Evolutionary conservation across 2,113 vertebrate species (phyloP).

Genomic region (Mystacornis crossleyi): DNA sequence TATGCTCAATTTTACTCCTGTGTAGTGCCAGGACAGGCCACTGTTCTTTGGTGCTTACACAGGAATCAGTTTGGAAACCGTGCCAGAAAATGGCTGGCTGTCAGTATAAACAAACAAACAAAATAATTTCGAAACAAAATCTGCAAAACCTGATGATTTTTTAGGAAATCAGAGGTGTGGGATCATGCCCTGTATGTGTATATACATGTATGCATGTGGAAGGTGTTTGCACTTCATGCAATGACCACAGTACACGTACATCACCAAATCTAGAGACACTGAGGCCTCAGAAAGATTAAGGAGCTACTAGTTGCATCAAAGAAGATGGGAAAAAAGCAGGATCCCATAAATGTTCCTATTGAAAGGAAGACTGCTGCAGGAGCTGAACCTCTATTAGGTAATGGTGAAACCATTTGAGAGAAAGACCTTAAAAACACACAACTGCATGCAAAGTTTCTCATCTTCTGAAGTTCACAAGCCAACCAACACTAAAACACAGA

Average conservation of each 20-base stretch:
- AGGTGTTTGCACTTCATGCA: background rate
- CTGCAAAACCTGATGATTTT: background rate
- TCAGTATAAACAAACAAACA: background rate
- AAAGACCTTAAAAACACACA: background rate
- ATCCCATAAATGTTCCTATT: background rate
- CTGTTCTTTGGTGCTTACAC: background rate
- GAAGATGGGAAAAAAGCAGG: background rate
- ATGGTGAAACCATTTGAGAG: background rate
- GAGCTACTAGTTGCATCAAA: background rate
- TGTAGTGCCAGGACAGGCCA: background rate
- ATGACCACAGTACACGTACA: background rate
- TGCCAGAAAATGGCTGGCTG: background rate
- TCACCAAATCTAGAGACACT: background rate
- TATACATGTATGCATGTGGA: background rate
- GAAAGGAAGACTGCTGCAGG: background rate
- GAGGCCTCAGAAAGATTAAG: background rate
- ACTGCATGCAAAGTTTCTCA: background rate
- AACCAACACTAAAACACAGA: background rate
- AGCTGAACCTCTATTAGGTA: background rate
- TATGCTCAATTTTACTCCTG: background rate
- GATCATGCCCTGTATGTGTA: background rate
- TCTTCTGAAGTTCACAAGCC: background rate
- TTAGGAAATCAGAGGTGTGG: background rate
- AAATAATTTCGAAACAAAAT: background rate
- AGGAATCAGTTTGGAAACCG: background rate